Evolutionary conservation across 2,113 vertebrate genomes (phyloP).

Genomic region (Scytalopus superciliaris): DNA sequence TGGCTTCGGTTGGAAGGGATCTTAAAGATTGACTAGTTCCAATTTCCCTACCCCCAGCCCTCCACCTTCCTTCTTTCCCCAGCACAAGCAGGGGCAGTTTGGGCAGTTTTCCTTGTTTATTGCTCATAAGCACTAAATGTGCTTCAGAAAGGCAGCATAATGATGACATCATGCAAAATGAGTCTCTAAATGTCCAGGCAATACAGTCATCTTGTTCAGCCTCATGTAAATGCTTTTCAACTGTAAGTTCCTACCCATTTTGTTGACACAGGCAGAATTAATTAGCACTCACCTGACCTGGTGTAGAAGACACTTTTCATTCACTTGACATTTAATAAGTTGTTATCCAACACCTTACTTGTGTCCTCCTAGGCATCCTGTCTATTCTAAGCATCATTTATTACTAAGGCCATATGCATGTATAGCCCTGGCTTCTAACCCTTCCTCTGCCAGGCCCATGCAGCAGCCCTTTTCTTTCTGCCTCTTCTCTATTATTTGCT

Average conservation of each 20-base stretch:
- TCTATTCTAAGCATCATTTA: not conserved
- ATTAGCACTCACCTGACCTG: not conserved
- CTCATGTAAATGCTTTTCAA: not conserved
- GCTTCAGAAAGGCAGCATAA: not conserved
- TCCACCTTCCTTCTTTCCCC: not conserved
- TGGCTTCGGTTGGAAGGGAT: not conserved
- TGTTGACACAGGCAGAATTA: not conserved
- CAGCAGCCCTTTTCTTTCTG: not conserved
- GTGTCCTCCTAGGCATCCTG: not conserved
- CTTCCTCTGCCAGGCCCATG: not conserved
- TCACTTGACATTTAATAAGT: constrained; percentile 23
- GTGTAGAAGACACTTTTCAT: not conserved
- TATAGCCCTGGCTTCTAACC: not conserved
- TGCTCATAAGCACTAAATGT: not conserved
- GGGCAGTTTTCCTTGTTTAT: not conserved
- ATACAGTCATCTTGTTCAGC: not conserved
- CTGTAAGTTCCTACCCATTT: not conserved
- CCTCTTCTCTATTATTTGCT: not conserved
- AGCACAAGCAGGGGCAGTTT: too few species aligned
- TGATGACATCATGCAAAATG: not conserved
- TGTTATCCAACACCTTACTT: constrained; percentile 18
- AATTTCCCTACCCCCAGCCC: too few species aligned
- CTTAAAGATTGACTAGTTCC: not conserved
- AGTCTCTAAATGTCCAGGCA: not conserved
- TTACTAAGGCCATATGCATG: not conserved